phyloP scores from a whole-genome alignment of 2,113 vertebrate genomes.

The Nipponia nippon region DNA sequence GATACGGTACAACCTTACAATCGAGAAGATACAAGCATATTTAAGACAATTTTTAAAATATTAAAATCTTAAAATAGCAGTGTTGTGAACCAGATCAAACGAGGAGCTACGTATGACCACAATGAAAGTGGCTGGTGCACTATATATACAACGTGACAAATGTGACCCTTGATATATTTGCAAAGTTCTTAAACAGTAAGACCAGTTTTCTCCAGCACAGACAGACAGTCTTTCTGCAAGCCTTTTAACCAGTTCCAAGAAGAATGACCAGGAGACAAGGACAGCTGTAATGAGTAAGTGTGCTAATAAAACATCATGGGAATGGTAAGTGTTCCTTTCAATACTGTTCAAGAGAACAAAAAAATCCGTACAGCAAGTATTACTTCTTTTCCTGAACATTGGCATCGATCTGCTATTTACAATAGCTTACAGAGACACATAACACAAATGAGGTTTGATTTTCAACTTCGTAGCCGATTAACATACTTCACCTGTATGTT shows the following conservation, averaged over 20 bases:
- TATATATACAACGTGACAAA: constrained; percentile 28
- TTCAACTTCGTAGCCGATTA: constrained; percentile 63
- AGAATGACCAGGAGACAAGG: constrained; percentile 26
- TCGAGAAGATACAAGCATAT: constrained; percentile 25
- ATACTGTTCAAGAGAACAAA: constrained; percentile 53
- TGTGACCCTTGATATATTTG: constrained; percentile 5
- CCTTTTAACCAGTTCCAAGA: background rate
- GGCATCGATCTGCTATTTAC: constrained; percentile 71
- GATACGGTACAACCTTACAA: constrained; percentile 29
- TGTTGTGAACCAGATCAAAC: constrained; percentile 39
- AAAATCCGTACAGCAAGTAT: constrained; percentile 11
- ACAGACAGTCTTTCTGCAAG: background rate
- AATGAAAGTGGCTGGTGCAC: constrained; percentile 37
- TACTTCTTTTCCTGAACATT: constrained; percentile 36
- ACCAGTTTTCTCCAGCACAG: constrained; percentile 26
- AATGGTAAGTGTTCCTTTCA: constrained; percentile 46
- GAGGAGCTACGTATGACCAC: constrained; percentile 13
- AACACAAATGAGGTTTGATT: constrained; percentile 69
- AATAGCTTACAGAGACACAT: constrained; percentile 64
- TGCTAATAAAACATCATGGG: constrained; percentile 29
- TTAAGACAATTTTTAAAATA: constrained; percentile 46
- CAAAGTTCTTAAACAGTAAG: constrained; percentile 29
- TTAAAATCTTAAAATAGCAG: constrained; percentile 53
- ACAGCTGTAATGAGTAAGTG: constrained; percentile 31
- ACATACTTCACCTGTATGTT: constrained; percentile 61